phyloP scores from a whole-genome alignment of 2,797 vertebrate species.

The Erethizon dorsatum region DNA sequence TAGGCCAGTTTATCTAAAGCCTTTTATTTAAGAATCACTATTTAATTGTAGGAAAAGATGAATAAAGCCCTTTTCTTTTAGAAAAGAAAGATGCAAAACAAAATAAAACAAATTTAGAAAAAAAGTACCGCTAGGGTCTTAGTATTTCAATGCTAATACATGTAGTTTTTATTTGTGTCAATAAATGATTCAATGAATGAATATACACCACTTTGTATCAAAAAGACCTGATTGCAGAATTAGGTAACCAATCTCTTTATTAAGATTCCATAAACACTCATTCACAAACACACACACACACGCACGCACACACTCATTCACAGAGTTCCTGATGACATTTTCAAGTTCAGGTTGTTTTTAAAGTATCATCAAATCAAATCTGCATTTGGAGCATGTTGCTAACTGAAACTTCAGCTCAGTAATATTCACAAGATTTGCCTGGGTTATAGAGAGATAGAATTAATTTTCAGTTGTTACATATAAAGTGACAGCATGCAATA shows the following conservation, averaged over 20 bases:
- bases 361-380: neutral
- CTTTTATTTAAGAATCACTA: constrained; percentile 28
- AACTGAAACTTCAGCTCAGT: neutral
- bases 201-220: neutral
- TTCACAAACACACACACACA: neutral
- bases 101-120: neutral
- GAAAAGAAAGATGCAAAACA: neutral
- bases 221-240: neutral
- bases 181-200: neutral
- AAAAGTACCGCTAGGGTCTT: neutral
- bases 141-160: neutral
- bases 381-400: neutral
- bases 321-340: neutral
- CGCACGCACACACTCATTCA: neutral
- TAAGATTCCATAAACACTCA: neutral
- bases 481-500: neutral
- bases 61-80: neutral
- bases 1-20: neutral
- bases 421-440: neutral
- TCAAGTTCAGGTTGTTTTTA: neutral
- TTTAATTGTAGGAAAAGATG: neutral
- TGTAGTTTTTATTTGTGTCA: neutral
- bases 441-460: constrained; percentile 7
- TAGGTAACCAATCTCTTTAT: neutral
- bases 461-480: constrained; percentile 43